These are phyloP conservation scores for Frankliniella fusca DNA, from an alignment of 2,888 invertebrate species.

Conservation along the genomic window DNA sequence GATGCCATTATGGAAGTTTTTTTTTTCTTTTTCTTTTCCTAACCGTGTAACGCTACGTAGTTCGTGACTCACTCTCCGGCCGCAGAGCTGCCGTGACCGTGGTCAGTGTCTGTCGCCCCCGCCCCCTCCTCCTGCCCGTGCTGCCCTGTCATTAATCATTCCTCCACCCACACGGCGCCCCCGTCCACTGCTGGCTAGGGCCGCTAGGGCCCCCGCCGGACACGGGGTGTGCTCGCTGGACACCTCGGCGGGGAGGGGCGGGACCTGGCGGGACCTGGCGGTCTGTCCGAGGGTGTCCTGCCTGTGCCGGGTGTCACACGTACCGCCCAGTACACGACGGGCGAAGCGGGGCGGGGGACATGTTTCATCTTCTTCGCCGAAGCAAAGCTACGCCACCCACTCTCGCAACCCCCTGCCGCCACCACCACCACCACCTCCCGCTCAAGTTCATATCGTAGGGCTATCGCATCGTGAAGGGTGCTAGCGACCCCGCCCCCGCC, in stretches of 20 bases:
- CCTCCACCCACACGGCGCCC: neutral
- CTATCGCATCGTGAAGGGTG: neutral
- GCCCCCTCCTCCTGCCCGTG: neutral
- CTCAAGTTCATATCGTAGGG: neutral
- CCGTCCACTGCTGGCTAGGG: neutral
- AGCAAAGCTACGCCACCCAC: too few species aligned
- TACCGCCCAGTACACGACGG: neutral
- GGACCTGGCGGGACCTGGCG: too few species aligned
- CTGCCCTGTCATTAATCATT: slow-evolving; percentile 1
- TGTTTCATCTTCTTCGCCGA: too few species aligned
- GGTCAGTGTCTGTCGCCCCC: neutral
- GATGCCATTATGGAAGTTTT: too few species aligned
- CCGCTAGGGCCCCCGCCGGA: neutral
- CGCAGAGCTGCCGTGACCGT: neutral
- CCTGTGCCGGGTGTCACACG: neutral
- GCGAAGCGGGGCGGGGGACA: too few species aligned
- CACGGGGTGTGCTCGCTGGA: neutral
- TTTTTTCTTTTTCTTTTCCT: too few species aligned
- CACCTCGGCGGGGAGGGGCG: neutral
- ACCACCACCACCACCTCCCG: too few species aligned
- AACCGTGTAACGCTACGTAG: too few species aligned
- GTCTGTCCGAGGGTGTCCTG: neutral
- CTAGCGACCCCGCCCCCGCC: neutral
- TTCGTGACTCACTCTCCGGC: neutral
- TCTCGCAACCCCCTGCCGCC: too few species aligned